These are phyloP conservation scores for Percopsis transmontana DNA, from an alignment of 2,113 vertebrate species.

Conservation along the genomic window DNA sequence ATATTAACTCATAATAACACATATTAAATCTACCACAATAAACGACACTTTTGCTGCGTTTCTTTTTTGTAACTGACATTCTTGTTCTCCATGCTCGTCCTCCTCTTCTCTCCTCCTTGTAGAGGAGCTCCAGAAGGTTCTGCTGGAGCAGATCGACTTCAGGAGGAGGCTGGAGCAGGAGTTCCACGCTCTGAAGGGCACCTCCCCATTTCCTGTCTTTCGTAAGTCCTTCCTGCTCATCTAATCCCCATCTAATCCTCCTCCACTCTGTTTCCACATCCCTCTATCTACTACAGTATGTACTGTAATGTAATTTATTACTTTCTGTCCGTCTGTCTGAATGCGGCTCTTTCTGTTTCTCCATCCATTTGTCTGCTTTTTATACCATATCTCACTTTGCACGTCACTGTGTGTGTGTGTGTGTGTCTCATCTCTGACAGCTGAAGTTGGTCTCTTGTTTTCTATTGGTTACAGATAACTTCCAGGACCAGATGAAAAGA, in stretches of 20 bases:
- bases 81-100: conserved; percentile 11
- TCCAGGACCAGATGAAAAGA: conserved; percentile 98
- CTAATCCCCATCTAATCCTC: neutral
- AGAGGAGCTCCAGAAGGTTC: conserved; percentile 99
- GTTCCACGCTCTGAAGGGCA: conserved; percentile 96
- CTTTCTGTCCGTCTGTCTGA: neutral
- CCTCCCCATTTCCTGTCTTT: conserved; percentile 92
- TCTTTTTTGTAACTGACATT: neutral
- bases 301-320: neutral
- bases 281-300: conserved; percentile 5
- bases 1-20: too few species aligned
- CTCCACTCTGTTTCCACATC: conserved; percentile 7
- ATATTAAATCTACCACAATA: too few species aligned
- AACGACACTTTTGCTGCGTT: too few species aligned
- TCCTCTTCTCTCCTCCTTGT: conserved; percentile 52
- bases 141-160: conserved; percentile 97
- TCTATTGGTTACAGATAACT: conserved; percentile 85
- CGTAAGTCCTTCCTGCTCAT: conserved; percentile 80
- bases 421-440: neutral
- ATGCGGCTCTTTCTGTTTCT: neutral
- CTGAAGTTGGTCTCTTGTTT: neutral
- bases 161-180: conserved; percentile 95
- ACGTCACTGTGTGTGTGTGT: too few species aligned
- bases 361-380: neutral
- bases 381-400: neutral